Conservation (phyloP, 2,888 invertebrate species). For the Acleris laterana region DNA sequence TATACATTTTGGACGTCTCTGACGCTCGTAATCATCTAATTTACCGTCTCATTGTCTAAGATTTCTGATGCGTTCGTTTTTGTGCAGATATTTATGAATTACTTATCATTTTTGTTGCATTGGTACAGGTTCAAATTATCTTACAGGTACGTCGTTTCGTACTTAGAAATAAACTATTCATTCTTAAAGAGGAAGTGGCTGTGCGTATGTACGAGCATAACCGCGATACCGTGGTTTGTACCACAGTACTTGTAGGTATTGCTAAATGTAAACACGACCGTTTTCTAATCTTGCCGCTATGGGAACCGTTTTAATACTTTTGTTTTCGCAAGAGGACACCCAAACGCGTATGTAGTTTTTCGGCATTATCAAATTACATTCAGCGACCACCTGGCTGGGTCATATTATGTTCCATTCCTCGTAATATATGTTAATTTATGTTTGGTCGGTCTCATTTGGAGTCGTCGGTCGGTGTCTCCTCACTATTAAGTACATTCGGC, state of each 20-base stretch:
- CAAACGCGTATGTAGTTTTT: conserved; percentile 56
- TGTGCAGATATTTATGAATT: conserved; percentile 2
- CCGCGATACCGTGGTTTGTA: no score
- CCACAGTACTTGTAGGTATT: background rate
- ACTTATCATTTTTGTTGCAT: background rate
- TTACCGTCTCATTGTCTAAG: conserved; percentile 17
- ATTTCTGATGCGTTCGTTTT: conserved; percentile 1
- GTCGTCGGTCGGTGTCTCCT: conserved; percentile 41
- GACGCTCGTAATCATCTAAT: conserved; percentile 16
- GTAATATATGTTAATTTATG: conserved; percentile 58
- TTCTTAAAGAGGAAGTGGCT: background rate
- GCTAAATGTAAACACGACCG: background rate
- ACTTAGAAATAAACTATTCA: background rate
- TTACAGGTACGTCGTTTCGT: background rate
- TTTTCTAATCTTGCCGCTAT: conserved; percentile 14
- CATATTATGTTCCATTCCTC: conserved; percentile 48
- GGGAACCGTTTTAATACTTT: conserved; percentile 15
- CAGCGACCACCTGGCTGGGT: conserved; percentile 63
- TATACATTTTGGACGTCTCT: conserved; percentile 14
- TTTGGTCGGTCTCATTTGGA: conserved; percentile 39
- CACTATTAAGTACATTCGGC: conserved; percentile 51
- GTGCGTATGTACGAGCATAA: no score
- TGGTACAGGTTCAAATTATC: background rate
- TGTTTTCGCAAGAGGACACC: conserved; percentile 50
- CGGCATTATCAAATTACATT: conserved; percentile 67